Conservation (phyloP, 2,113 vertebrate genomes). For the Burhinus bistriatus region DNA sequence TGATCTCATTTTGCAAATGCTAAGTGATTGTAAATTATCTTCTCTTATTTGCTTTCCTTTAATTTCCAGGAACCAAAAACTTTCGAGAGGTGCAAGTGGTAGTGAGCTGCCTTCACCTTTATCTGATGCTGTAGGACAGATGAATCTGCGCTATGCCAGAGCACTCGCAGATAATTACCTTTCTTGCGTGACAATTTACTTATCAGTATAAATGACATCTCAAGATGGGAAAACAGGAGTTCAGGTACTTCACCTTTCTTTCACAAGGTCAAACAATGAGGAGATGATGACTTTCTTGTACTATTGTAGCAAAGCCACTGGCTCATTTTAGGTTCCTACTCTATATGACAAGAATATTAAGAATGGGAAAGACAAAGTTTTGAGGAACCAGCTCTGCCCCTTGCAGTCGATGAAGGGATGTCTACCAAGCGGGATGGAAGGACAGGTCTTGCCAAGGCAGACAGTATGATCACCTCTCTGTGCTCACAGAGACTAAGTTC, state of each 20-base stretch:
- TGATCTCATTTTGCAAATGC: background rate
- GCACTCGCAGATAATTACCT: background rate
- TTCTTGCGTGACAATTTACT: background rate
- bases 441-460: background rate
- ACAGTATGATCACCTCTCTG: background rate
- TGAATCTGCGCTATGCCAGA: background rate
- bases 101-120: background rate
- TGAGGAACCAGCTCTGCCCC: background rate
- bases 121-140: background rate
- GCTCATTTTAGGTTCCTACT: background rate
- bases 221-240: background rate
- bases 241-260: background rate
- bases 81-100: background rate
- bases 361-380: background rate
- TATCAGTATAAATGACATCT: background rate
- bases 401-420: background rate
- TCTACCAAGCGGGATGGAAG: accelerated
- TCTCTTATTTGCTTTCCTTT: background rate
- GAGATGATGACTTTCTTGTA: background rate
- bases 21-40: background rate
- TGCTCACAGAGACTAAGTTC: background rate
- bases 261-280: background rate
- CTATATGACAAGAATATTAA: background rate
- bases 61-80: background rate
- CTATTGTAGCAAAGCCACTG: accelerated